Percentiles rank a stretch among this genome's conserved stretches.
These are phyloP conservation scores for Chaetura pelagica DNA, from an alignment of 2,113 vertebrate species.

Conservation along the genomic window DNA sequence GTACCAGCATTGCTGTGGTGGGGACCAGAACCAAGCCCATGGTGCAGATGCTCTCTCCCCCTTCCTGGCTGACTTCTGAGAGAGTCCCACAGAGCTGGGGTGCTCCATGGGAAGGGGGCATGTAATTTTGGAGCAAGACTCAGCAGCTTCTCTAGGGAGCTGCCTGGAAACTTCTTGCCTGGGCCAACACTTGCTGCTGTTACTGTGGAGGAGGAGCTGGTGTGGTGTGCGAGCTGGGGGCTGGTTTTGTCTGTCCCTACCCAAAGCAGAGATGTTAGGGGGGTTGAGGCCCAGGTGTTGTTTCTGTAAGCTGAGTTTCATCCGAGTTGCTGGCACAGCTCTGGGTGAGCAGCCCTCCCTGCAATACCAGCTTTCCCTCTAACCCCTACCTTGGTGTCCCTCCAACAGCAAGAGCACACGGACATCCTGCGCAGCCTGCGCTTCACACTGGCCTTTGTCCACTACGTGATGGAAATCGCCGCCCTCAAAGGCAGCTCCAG, in stretches of 20 bases:
- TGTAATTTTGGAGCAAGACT: not conserved
- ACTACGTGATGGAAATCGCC: constrained; percentile 90
- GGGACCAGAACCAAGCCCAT: not conserved
- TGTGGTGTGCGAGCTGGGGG: rapidly evolving
- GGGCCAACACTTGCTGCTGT: not conserved
- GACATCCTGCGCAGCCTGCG: constrained; percentile 87
- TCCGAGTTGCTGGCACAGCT: not conserved
- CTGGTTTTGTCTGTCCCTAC: not conserved
- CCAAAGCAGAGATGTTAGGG: not conserved
- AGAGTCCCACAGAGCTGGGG: not conserved
- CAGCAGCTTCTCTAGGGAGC: not conserved
- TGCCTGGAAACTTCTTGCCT: not conserved
- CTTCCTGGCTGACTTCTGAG: not conserved
- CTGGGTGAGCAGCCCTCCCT: not conserved
- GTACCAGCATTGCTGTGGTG: not conserved
- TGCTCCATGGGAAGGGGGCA: not conserved
- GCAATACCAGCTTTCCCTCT: not conserved
- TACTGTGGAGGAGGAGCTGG: not conserved
- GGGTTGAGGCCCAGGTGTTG: not conserved
- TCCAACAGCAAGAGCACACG: constrained; percentile 87
- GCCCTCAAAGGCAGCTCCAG: constrained; percentile 80
- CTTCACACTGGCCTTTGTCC: constrained; percentile 89
- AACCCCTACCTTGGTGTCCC: not conserved
- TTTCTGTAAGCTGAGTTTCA: not conserved
- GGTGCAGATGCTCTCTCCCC: not conserved